Percentiles rank a stretch among this genome's conserved stretches.
These are phyloP conservation scores for Prunella fulvescens DNA, from an alignment of 2,113 vertebrate species.

Conservation along the genomic window DNA sequence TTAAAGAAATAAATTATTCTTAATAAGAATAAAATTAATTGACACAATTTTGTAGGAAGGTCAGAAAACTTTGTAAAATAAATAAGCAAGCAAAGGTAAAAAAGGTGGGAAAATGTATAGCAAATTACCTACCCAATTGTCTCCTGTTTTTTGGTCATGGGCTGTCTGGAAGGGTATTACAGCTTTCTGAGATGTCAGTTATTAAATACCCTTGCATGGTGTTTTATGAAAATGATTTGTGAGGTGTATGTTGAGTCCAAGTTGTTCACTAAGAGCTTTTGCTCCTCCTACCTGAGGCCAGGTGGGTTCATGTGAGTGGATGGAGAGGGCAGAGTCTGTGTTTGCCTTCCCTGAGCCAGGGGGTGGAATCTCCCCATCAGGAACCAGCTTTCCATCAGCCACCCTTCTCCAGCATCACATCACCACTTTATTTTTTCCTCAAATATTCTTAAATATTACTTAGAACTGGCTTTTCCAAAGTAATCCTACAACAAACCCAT, in stretches of 20 bases:
- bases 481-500: neutral
- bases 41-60: neutral
- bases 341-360: neutral
- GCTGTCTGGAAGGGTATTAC: neutral
- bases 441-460: neutral
- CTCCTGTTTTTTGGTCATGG: neutral
- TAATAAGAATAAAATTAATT: neutral
- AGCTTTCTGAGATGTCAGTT: neutral
- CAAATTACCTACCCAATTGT: neutral
- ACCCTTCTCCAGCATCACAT: neutral
- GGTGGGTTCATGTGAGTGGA: neutral
- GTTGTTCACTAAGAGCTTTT: neutral
- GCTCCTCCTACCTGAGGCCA: neutral
- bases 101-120: neutral
- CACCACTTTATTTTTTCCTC: neutral
- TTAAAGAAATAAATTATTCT: neutral
- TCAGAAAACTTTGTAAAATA: neutral
- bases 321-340: neutral
- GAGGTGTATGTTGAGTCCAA: accelerated
- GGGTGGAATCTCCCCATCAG: neutral
- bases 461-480: neutral
- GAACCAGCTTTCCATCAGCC: neutral
- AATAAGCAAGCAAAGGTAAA: neutral
- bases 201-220: neutral
- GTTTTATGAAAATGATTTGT: neutral